A percentile compares a stretch with the other conserved stretches of the same genome.
Conservation (phyloP, 2,113 vertebrate genomes). For the Morphnarchus princeps region DNA sequence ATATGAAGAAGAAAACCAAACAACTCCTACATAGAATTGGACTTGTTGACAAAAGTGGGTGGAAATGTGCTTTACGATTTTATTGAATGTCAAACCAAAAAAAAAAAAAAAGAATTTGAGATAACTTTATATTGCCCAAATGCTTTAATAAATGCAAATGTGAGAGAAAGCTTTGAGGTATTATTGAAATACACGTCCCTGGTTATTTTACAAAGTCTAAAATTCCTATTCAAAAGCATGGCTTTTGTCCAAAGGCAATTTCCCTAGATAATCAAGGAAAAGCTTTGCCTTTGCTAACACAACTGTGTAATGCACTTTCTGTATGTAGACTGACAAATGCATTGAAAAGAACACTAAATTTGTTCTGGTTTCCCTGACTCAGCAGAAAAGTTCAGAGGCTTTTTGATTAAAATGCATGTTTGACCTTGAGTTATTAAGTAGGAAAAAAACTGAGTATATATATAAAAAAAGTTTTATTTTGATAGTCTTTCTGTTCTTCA, state of each 20-base stretch:
- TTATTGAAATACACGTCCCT: not conserved
- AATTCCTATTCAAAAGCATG: not conserved
- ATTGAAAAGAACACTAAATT: not conserved
- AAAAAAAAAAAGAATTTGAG: not conserved
- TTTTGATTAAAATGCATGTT: constrained; percentile 44
- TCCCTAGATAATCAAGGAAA: not conserved
- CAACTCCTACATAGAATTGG: not conserved
- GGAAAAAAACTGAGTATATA: not conserved
- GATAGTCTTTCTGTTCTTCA: constrained; percentile 48
- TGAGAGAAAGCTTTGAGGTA: not conserved
- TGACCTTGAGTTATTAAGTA: constrained; percentile 42
- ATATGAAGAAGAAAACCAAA: not conserved
- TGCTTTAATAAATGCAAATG: not conserved
- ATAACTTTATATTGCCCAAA: not conserved
- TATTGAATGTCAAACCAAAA: not conserved
- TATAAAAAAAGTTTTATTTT: constrained; percentile 4
- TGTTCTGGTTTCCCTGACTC: not conserved
- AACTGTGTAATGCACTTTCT: not conserved
- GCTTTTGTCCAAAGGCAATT: not conserved
- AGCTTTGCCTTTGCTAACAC: not conserved
- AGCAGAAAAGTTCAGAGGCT: not conserved
- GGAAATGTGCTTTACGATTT: not conserved
- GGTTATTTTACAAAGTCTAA: not conserved
- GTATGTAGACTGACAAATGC: not conserved
- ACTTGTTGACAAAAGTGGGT: not conserved